Conservation (phyloP, 2,113 vertebrate genomes). For the Verasper variegatus region DNA sequence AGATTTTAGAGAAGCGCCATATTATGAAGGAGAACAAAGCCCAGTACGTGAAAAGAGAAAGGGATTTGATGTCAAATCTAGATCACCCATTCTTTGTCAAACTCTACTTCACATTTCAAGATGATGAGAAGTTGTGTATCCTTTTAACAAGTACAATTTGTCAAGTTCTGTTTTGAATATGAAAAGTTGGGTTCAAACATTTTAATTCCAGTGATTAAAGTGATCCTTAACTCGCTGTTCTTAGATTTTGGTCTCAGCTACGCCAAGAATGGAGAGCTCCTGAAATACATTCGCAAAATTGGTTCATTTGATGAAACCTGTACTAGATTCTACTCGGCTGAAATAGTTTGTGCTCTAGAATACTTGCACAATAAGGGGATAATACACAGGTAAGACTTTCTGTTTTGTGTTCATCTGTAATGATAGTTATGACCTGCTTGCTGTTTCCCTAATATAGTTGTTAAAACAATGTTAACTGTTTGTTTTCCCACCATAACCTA, state of each 20-base stretch:
- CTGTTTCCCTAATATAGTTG: background rate
- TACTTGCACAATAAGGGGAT: constrained; percentile 97
- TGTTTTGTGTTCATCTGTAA: background rate
- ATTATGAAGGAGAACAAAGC: constrained; percentile 99
- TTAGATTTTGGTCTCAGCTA: constrained; percentile 99
- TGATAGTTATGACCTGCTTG: background rate
- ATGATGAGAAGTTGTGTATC: constrained; percentile 99
- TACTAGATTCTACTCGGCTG: constrained; percentile 97
- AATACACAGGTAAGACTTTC: constrained; percentile 92
- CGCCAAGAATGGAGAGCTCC: constrained; percentile 97
- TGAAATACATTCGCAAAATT: constrained; percentile 99
- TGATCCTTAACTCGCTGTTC: constrained; percentile 72
- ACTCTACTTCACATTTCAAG: constrained; percentile 99
- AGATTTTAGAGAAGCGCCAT: constrained; percentile 98
- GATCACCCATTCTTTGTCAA: constrained; percentile 99
- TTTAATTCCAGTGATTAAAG: background rate
- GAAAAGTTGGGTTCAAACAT: background rate
- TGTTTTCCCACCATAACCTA: background rate
- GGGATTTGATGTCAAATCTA: constrained; percentile 96
- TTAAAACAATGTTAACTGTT: background rate
- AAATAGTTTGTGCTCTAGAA: constrained; percentile 96
- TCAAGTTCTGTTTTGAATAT: background rate
- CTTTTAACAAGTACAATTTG: constrained; percentile 74
- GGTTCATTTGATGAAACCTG: constrained; percentile 99
- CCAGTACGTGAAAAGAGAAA: constrained; percentile 96